These are phyloP conservation scores for Oenanthe melanoleuca DNA, from an alignment of 2,113 vertebrate species.

Conservation along the genomic window DNA sequence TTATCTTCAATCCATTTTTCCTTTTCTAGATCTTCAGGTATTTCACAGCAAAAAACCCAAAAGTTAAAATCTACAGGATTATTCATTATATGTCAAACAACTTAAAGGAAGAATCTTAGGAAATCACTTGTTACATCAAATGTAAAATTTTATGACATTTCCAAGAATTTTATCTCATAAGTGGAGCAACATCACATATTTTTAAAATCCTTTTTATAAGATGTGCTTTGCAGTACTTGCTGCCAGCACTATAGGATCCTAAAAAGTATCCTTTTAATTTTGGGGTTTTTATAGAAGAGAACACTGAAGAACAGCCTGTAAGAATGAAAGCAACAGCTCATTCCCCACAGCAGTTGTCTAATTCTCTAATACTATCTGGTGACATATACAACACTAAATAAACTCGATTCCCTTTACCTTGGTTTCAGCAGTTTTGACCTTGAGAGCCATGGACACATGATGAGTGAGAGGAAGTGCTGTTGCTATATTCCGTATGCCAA, in stretches of 20 bases:
- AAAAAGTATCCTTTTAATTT: background rate
- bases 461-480: conserved; percentile 48
- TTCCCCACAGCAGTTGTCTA: background rate
- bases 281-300: background rate
- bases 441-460: conserved; percentile 80
- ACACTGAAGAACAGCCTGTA: background rate
- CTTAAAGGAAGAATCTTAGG: background rate
- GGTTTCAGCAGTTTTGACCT: conserved; percentile 80
- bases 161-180: background rate
- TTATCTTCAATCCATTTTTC: background rate
- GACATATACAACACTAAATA: background rate
- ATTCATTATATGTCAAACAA: background rate
- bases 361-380: background rate
- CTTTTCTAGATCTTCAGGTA: background rate
- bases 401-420: conserved; percentile 79
- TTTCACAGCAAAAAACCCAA: background rate
- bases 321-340: background rate
- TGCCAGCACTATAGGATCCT: background rate
- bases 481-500: conserved; percentile 10
- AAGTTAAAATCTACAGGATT: background rate
- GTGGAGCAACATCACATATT: background rate
- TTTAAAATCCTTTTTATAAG: background rate
- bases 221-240: background rate
- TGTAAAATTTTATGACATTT: background rate
- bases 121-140: background rate